These are phyloP conservation scores for Aphrocallistes beatrix DNA, from an alignment of 37 sponge, comb jelly and placozoan genomes.

Conservation along the genomic window DNA sequence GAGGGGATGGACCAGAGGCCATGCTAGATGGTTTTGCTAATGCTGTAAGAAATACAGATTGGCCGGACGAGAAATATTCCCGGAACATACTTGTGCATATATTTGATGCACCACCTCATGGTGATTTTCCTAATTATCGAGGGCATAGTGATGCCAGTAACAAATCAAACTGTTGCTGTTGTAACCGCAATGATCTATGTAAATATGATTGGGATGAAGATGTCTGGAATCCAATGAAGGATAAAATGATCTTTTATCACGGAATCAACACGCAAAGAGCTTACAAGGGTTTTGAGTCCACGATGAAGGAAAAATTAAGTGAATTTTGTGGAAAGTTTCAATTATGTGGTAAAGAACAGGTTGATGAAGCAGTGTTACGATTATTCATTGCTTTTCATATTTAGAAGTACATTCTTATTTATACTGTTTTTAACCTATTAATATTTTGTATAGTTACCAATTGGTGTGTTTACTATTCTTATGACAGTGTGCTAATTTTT, in stretches of 20 bases:
- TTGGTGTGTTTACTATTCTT: too few relatives aligned
- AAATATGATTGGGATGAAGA: background rate
- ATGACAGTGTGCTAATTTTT: too few relatives aligned
- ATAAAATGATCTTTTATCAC: background rate
- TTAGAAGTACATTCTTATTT: too few relatives aligned
- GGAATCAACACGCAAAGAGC: background rate
- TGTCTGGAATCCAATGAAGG: background rate
- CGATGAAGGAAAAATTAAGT: background rate
- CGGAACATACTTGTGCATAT: background rate
- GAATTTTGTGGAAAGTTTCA: background rate
- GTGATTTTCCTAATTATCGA: background rate
- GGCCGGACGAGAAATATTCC: background rate
- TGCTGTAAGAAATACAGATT: background rate
- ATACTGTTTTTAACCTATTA: too few relatives aligned
- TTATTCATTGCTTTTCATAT: too few relatives aligned
- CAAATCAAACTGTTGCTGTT: background rate
- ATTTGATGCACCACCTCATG: background rate
- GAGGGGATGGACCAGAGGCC: background rate
- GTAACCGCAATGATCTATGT: background rate
- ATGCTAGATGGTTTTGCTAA: background rate
- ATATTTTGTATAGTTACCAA: too few relatives aligned
- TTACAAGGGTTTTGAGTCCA: background rate
- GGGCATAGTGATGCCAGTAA: background rate
- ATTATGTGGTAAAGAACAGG: background rate
- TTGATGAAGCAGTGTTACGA: too few relatives aligned